Base-by-base conservation (phyloP, 2,113 vertebrate species). In the Nycticebus coucang region DNA sequence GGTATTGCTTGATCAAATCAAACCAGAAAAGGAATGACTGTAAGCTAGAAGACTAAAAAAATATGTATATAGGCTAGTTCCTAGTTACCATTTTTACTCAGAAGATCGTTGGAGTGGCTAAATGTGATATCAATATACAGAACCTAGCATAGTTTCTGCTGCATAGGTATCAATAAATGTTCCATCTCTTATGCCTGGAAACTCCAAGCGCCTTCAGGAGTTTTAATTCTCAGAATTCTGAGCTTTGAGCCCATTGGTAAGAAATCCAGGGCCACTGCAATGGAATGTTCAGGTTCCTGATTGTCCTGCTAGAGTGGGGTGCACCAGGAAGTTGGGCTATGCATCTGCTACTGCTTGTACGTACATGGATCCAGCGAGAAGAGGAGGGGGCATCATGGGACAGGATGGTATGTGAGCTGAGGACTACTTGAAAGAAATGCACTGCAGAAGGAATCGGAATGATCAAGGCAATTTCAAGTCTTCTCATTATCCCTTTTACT, bases 1-100 rank as follows among this genome's bases (percentile, higher is more conserved):
- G 64, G 66, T 86, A 18, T 15, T 87, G 19, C 26, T 89, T 89
- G 22, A 89, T 80, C 64, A 94, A 94, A 80, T 83, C 83, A 87
- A 82, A 87, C 28, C 78, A 55, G 78, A 60, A 45, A 11, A 90
- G 1, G 57, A 74, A 83, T 89, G 50, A 57, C 14, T 68, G 37
- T 8, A 86, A 68, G 19, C 6, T 50, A 14, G 41, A 90, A 75
- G 14, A 79, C 19, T 50, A 53, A 33, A 94, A 37, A 84, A 81
- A 35, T 30, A 8, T 26, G 79, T n/a, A 30, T 53, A 57, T 11
- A 66, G 53, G 6, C 14, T 50, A 33, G 28, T 53, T 71, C n/a
- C 24, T 89, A 45, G 3, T 50, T 55, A 55, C 55, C 15, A 55
- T 55, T 55, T 55, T 55, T 55, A 55, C 55, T 11, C 15, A 55